Evolutionary conservation across 35 echinoderm and acorn worm genomes (phyloP), one percentile per base, ranked within the genome.

Genomic region (Stichopus chloronotus): DNA sequence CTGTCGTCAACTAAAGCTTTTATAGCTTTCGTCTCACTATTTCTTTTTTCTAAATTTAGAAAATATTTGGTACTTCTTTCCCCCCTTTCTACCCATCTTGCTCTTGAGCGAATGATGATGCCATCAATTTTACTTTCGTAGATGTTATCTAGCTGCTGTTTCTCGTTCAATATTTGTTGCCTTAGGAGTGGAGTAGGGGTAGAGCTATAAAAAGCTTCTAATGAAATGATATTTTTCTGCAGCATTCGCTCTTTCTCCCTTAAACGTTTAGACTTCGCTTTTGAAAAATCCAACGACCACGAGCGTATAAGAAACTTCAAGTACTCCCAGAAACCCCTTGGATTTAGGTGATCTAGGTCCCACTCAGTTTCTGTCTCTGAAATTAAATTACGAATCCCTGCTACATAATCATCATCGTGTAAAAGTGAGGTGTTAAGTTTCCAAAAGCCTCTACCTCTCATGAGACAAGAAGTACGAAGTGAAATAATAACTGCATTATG

Each of bases 301-400:
- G 78, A 79, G 20, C 78, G 52, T 14, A 79, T 79, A 25, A 79
- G 9, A 79, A 79, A 79, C 52, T 85, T 85, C 6, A 85, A 52
- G 11, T 85, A 85, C 82, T 85, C 82, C 82, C 52, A 85, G 53
- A 85, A 53, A 30, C 53, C n/a, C 5, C 25, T n/a, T n/a, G 82
- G 82, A 52, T 2, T 85, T 58, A 10, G 7, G 9, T 17, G 9
- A 85, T 85, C 10, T 30, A 55, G 8, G 53, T 85, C 53, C 82
- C 82, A 85, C 7, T 58, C 56, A 11, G 52, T 85, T 55, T 7
- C 16, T 13, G 52, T 9, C 6, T 85, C 11, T 25, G 82, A 85
- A 85, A 85, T 85, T 52, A 85, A 7, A 52, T 55, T 12, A 55
- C 82, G 11, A 53, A 58, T 85, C 16, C 56, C 11, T 9, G 23